Conservation (phyloP, 2,888 invertebrate species). For the Salpingus planirostris region DNA sequence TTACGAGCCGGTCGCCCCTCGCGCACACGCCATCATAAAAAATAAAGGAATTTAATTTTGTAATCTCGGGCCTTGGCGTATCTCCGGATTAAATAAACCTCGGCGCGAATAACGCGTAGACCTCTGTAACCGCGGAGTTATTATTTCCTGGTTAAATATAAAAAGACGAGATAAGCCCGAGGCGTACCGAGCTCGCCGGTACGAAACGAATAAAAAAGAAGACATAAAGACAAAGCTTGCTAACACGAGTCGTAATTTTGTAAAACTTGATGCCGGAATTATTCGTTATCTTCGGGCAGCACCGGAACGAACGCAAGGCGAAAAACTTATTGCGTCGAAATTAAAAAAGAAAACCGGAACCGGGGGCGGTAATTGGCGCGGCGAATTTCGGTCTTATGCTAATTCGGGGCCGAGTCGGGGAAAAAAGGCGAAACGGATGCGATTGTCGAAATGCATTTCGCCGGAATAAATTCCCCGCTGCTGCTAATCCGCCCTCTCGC, state of each 20-base stretch:
- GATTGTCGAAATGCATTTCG: constrained; percentile 8
- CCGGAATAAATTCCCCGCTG: neutral
- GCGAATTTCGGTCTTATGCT: constrained; percentile 15
- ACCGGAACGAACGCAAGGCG: constrained; percentile 9
- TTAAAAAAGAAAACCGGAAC: constrained; percentile 8
- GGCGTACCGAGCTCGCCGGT: constrained; percentile 9
- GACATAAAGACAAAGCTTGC: constrained; percentile 16
- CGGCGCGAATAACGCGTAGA: constrained; percentile 15
- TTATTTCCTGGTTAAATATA: constrained; percentile 21
- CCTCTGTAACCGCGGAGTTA: constrained; percentile 14
- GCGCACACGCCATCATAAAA: constrained; percentile 9
- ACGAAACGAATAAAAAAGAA: constrained; percentile 12
- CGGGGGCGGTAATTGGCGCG: constrained; percentile 9
- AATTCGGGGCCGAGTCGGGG: too few species aligned
- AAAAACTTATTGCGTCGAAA: constrained; percentile 9
- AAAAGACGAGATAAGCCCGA: constrained; percentile 18
- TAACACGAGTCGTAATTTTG: constrained; percentile 18
- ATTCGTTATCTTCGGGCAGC: constrained; percentile 16
- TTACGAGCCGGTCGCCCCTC: constrained; percentile 6
- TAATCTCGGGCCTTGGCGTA: constrained; percentile 13
- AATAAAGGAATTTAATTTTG: constrained; percentile 18
- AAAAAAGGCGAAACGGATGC: constrained; percentile 7
- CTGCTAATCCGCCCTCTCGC: too few species aligned
- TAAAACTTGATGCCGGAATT: constrained; percentile 19
- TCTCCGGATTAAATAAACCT: constrained; percentile 19